Conservation (phyloP, 2,113 vertebrate species). For the Atlantisia rogersi region DNA sequence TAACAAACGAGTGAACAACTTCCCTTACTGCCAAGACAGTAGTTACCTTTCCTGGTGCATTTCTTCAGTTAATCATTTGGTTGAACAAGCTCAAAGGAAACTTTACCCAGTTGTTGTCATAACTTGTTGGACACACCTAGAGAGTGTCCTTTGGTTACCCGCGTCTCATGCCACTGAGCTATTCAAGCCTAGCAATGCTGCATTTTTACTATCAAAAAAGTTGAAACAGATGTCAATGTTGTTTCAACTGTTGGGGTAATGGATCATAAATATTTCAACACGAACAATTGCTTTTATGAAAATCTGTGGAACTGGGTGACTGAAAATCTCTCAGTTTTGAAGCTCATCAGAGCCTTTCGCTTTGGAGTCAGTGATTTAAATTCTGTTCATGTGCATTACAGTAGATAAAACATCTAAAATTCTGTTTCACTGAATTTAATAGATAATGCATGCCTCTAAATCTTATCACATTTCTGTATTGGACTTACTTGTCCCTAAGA, state of each 20-base stretch:
- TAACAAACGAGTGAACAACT: background rate
- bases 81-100: background rate
- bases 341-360: background rate
- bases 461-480: background rate
- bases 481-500: background rate
- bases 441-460: background rate
- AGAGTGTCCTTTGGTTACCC: background rate
- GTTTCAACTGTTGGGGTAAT: background rate
- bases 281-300: background rate
- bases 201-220: background rate
- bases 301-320: background rate
- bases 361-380: background rate
- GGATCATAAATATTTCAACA: background rate
- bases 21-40: background rate
- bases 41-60: background rate
- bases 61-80: background rate
- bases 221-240: background rate
- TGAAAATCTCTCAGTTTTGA: background rate
- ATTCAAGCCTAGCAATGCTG: background rate
- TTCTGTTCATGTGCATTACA: background rate
- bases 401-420: background rate
- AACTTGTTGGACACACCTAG: slow-evolving; percentile 32
- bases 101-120: background rate
- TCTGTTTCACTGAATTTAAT: background rate
- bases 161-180: background rate